A percentile compares a stretch with the other conserved stretches of the same genome.
These are phyloP conservation scores for Drosophila grimshawi DNA, from an alignment of 1,140 invertebrate species.

Conservation along the genomic window DNA sequence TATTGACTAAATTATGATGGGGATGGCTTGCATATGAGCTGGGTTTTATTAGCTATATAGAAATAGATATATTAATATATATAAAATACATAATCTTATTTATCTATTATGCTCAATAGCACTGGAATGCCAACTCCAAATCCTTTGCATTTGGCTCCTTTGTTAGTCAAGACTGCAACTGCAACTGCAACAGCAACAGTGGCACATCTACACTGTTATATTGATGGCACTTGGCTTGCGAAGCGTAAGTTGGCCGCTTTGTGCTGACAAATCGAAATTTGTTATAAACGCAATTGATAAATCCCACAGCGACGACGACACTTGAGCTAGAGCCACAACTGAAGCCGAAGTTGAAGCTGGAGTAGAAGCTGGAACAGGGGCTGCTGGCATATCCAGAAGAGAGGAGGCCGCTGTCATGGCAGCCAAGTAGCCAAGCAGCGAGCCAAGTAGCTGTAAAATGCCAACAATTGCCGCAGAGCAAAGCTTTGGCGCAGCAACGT, in stretches of 20 bases:
- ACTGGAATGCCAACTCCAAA: too few relatives aligned
- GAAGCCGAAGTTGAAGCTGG: slow-evolving; percentile 1
- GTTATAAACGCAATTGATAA: slow-evolving; percentile 82
- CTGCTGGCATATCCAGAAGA: not conserved
- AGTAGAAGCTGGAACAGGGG: slow-evolving; percentile 4
- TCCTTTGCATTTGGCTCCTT: too few relatives aligned
- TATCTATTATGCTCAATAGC: too few relatives aligned
- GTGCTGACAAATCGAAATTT: slow-evolving; percentile 81
- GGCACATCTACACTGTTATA: slow-evolving; percentile 19
- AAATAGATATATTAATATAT: too few relatives aligned
- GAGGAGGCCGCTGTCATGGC: slow-evolving; percentile 36
- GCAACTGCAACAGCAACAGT: not conserved
- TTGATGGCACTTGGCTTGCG: slow-evolving; percentile 38
- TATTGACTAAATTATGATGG: too few relatives aligned
- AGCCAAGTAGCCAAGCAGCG: slow-evolving; percentile 63
- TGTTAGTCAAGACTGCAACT: too few relatives aligned
- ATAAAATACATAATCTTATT: too few relatives aligned
- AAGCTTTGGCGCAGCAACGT: slow-evolving; percentile 46
- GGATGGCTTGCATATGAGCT: too few relatives aligned
- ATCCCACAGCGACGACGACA: slow-evolving; percentile 61
- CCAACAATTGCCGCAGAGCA: slow-evolving; percentile 71
- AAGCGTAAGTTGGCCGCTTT: slow-evolving; percentile 50
- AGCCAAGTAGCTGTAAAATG: slow-evolving; percentile 81
- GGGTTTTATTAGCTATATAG: too few relatives aligned
- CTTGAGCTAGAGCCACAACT: slow-evolving; percentile 59